Evolutionary conservation across 2,797 vertebrate species (phyloP), one percentile per base, ranked within the genome.

Genomic region (Hippocampus kuda): DNA sequence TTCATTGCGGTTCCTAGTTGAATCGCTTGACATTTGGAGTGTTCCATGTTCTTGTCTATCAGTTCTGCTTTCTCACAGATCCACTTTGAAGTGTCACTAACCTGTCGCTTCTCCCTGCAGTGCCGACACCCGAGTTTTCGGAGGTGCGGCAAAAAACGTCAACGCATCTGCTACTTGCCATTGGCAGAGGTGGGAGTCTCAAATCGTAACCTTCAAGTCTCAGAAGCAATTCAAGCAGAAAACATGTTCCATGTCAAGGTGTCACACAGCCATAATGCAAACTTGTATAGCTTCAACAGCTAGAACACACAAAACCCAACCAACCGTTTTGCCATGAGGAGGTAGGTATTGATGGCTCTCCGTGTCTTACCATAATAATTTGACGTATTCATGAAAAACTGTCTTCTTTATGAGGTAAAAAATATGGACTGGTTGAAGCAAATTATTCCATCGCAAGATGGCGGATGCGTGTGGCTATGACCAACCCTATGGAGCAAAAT

Each of bases 401-500:
- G 5, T 18, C 20, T 66, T 66, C 24, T 66, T 46, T 24, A 10
- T 48, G 13, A 24, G 13, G 42, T 20, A 49, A 16, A 51, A 66
- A 51, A 34, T 24, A 48, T 38, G 48, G 49, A 44, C 41, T 24
- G 42, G n/a, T 4, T 65, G 6, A 26, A 44, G 62, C n/a, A 65
- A 44, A 65, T 48, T 46, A 65, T 65, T 46, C 62, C 22, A 46
- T 34, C n/a, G 30, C 27, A 54, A 27, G 65, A 66, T 30, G 27
- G 44, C 10, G 9, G 65, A 67, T 9, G 8, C 7, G 30, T 73
- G 68, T 72, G 70, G 60, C 74, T 62, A 70, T 71, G 76, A 56
- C 77, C 64, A 68, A 65, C 65, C 48, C 20, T 22, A 59, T 68
- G 61, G 61, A 71, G 71, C 26, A 24, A 72, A 73, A 77, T 68